phyloP scores from a whole-genome alignment of 2,888 invertebrate genomes.

The Neocrepidodera transversa region DNA sequence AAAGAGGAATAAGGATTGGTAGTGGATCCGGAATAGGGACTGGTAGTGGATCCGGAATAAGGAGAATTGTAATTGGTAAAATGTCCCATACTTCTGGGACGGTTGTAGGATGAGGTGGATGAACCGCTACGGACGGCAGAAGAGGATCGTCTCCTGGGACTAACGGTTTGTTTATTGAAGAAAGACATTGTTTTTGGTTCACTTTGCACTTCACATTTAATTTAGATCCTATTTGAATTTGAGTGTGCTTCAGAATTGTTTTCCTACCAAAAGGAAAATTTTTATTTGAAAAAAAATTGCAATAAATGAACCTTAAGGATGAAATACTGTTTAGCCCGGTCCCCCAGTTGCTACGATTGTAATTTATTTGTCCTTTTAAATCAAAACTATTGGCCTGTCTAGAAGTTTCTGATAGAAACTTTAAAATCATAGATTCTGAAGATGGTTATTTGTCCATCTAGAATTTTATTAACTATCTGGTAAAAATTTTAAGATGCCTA shows the following conservation, averaged over 20 bases:
- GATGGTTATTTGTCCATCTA: no score
- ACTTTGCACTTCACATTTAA: constrained; percentile 13
- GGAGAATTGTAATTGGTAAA: constrained; percentile 43
- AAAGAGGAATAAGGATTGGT: constrained; percentile 53
- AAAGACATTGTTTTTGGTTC: constrained; percentile 15
- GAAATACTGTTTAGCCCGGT: no score
- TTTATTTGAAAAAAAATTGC: no score
- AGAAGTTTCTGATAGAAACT: no score
- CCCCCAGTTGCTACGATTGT: no score
- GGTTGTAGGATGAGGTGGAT: constrained; percentile 45
- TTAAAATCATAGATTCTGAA: no score
- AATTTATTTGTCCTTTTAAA: no score
- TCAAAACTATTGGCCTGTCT: no score
- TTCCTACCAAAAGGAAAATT: background rate
- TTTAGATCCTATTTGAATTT: background rate
- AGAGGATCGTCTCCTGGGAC: constrained; percentile 45
- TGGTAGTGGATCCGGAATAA: constrained; percentile 52
- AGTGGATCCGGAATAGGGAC: constrained; percentile 51
- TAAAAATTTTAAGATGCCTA: no score
- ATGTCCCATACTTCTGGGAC: constrained; percentile 54
- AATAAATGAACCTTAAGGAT: no score
- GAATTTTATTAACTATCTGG: no score
- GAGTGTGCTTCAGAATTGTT: background rate
- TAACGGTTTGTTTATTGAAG: constrained; percentile 22
- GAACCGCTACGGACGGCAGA: constrained; percentile 48